Base-by-base conservation (phyloP, 2,888 invertebrate genomes). In the Ctena decussata region DNA sequence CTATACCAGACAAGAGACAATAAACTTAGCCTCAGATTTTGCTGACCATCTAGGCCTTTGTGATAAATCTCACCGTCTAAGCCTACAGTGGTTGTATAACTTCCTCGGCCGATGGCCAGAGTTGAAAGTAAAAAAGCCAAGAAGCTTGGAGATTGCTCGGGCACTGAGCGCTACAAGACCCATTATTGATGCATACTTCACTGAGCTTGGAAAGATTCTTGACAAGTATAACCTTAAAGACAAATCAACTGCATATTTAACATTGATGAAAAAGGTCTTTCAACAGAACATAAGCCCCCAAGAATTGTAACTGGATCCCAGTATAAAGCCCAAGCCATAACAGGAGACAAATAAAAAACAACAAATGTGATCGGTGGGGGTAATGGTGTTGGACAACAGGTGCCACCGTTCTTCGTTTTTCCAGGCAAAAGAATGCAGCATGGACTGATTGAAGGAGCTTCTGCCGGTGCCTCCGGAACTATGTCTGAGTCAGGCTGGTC, bases 241-340 rank as follows among this genome's bases (percentile, higher is more conserved):
- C n/a, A 80, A 80, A 35, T 85, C 89, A 6, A 65, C 2, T 27
- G 24, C 0, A 86, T 86, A 0, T 85, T 46, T 32, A 86, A 85
- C 24, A 73, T 86, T 32, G 86, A 85, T 77, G 83, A 86, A 39
- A 89, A 89, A 39, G 79, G 85, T 1, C n/a, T 85, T 5, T 65
- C 65, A 15, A 39, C 39, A 6, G 82, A 83, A 24, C 80, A 84
- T 69, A 80, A 65, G 21, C 84, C 84, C 32, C 85, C 84, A 21
- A 78, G 44, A 39, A 41, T 87, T 39, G 76, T 87, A 2, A n/a
- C 75, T 18, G 72, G 76, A n/a, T 65, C 39, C 27, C 32, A 80
- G 0, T 39, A 71, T 30, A 82, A 74, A 30, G 39, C 79, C 0
- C 80, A 80, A 21, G 84, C 84, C n/a, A 37, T 85, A 2, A 82